A percentile compares a stretch with the other conserved stretches of the same genome.
phyloP scores from a whole-genome alignment of 2,113 vertebrate genomes.

The Osmerus eperlanus region DNA sequence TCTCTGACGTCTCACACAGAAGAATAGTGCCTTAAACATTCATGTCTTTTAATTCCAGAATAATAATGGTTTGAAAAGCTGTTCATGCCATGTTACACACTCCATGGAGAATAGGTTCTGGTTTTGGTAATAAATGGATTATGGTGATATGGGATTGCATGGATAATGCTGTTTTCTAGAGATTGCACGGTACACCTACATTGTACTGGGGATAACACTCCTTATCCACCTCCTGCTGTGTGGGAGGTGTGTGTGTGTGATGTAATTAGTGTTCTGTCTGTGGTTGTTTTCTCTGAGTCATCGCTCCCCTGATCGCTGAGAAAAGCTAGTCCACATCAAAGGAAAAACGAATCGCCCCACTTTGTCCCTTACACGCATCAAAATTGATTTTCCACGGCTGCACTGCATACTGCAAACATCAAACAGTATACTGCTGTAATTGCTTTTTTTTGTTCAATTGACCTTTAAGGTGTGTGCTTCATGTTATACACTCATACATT shows the following conservation, averaged over 20 bases:
- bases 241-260: background rate
- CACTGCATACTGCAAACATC: slow-evolving; percentile 13
- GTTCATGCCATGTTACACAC: background rate
- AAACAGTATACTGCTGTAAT: background rate
- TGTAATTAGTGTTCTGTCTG: slow-evolving; percentile 63
- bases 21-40: too few relatives aligned
- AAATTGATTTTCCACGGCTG: slow-evolving; percentile 64
- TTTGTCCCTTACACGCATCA: slow-evolving; percentile 58
- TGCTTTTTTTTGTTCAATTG: background rate
- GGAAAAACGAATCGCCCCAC: slow-evolving; percentile 59
- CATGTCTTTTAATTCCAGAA: background rate
- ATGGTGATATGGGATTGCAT: slow-evolving; percentile 18
- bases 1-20: too few relatives aligned
- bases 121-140: slow-evolving; percentile 17
- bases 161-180: slow-evolving; percentile 24
- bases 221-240: background rate
- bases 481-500: too few relatives aligned
- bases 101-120: background rate
- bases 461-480: too few relatives aligned
- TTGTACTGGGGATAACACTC: background rate
- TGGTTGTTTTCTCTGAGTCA: slow-evolving; percentile 55
- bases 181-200: slow-evolving; percentile 22
- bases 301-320: slow-evolving; percentile 49
- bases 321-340: slow-evolving; percentile 64
- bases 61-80: slow-evolving; percentile 5